These are phyloP conservation scores for Stratiolaelaps scimitus DNA, from an alignment of 1,140 invertebrate species.

Conservation along the genomic window DNA sequence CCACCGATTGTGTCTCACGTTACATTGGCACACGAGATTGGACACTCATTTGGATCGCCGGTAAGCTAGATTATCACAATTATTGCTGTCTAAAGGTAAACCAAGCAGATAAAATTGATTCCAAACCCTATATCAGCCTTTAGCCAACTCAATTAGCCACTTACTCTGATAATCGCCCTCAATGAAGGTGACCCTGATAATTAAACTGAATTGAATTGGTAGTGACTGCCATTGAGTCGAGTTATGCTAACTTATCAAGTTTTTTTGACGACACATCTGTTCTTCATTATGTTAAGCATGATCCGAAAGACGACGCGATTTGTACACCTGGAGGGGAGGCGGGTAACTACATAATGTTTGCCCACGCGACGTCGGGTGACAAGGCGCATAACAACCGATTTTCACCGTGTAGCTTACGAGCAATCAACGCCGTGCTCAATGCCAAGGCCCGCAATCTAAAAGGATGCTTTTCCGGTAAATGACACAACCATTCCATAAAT, in stretches of 20 bases:
- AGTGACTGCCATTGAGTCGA: too few relatives aligned
- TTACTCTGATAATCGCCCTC: too few relatives aligned
- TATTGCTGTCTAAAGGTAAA: not conserved
- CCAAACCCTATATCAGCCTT: too few relatives aligned
- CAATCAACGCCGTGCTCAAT: conserved; percentile 86
- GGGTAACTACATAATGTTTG: conserved; percentile 54
- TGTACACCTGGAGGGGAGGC: conserved; percentile 80
- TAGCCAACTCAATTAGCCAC: too few relatives aligned
- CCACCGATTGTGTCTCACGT: conserved; percentile 94
- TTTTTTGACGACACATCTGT: not conserved
- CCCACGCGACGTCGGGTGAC: conserved; percentile 77
- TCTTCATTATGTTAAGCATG: conserved; percentile 52
- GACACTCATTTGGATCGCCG: conserved; percentile 97
- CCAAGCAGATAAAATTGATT: too few relatives aligned
- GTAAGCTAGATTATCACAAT: conserved; percentile 46
- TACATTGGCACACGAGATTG: conserved; percentile 96
- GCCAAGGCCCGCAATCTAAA: conserved; percentile 73
- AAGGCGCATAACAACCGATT: conserved; percentile 92
- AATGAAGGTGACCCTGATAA: too few relatives aligned
- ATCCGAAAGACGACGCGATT: conserved; percentile 60
- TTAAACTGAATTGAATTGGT: too few relatives aligned
- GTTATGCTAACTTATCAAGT: too few relatives aligned
- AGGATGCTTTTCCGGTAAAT: conserved; percentile 78
- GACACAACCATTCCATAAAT: too few relatives aligned
- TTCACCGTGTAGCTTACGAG: conserved; percentile 65